Conservation (phyloP, 1,140 invertebrate genomes). For the Drosophila pseudoananassae region DNA sequence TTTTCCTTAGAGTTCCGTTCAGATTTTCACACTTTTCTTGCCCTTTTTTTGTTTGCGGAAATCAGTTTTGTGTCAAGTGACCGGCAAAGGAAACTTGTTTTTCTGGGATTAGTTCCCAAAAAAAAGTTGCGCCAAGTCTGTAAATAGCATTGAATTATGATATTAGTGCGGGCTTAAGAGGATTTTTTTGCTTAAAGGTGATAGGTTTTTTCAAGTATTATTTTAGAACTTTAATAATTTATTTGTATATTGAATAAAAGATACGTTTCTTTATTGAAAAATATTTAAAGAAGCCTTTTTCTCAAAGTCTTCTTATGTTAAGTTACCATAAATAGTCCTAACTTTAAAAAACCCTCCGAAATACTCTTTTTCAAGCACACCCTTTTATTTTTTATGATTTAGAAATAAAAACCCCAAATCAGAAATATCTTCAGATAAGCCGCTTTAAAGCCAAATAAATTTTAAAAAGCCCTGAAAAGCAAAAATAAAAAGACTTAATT, state of each 20-base stretch:
- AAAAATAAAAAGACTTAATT: conserved; percentile 28
- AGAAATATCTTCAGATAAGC: conserved; percentile 2
- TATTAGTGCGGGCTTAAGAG: background rate
- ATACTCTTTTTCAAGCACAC: no score
- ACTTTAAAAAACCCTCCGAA: no score
- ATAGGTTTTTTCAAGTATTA: background rate
- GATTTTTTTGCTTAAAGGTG: background rate
- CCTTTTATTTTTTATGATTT: background rate
- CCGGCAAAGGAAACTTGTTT: conserved; percentile 25
- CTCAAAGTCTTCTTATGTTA: no score
- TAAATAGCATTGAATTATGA: conserved; percentile 3
- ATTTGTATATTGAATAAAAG: no score
- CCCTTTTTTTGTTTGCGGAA: conserved; percentile 12
- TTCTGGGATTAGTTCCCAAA: background rate
- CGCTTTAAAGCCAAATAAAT: conserved; percentile 18
- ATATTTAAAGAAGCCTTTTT: no score
- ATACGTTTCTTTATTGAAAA: no score
- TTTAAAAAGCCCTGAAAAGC: background rate
- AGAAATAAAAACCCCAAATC: background rate
- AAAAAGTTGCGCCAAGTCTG: background rate
- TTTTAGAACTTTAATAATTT: no score
- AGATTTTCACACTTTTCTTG: background rate
- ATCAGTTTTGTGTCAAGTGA: conserved; percentile 29
- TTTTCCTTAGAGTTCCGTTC: conserved; percentile 2
- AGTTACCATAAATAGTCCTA: no score